Conservation (phyloP, 2,797 vertebrate species). For the Syngnathus acus region DNA sequence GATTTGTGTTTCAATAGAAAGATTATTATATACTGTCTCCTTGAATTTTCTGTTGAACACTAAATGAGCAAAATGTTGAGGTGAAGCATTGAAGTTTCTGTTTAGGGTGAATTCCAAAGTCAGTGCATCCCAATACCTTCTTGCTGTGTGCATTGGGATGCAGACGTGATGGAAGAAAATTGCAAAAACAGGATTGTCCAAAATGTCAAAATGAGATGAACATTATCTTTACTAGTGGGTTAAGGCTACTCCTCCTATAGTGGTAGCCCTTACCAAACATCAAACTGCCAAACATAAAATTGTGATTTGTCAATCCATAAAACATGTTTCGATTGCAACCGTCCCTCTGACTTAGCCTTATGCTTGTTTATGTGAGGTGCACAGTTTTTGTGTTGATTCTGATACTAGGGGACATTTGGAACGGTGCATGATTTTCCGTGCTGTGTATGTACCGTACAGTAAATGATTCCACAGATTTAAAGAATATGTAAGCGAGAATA, state of each 20-base stretch:
- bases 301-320: not conserved
- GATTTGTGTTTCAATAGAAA: not conserved
- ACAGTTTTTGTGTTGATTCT: not conserved
- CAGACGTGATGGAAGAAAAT: no score
- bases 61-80: no score
- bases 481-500: not conserved
- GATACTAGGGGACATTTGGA: no score
- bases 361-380: not conserved
- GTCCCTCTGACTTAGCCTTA: not conserved
- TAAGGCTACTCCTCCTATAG: not conserved
- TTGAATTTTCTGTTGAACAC: no score
- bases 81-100: not conserved
- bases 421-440: not conserved
- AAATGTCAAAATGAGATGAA: not conserved
- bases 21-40: no score
- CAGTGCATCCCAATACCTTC: no score
- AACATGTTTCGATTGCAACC: not conserved
- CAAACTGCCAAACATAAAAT: not conserved
- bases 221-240: not conserved
- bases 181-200: not conserved
- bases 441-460: not conserved
- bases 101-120: not conserved
- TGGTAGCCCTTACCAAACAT: not conserved
- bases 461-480: not conserved
- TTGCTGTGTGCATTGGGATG: no score